A percentile compares a stretch with the other conserved stretches of the same genome.
Evolutionary conservation across 2,797 vertebrate genomes (phyloP).

Genomic region (Leucoraja ocellata): DNA sequence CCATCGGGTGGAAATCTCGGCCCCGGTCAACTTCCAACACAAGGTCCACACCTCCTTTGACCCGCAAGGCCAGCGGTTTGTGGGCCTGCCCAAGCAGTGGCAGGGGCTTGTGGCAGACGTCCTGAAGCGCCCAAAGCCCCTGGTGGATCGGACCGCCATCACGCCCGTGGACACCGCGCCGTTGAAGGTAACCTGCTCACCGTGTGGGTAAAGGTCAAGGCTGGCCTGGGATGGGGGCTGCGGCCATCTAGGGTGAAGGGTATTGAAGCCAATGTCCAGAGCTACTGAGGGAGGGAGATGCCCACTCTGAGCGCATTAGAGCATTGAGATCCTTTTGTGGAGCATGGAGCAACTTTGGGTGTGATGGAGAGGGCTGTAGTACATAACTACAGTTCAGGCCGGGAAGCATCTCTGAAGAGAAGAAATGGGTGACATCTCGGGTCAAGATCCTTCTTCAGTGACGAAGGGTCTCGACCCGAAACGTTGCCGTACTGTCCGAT

Average conservation of each 20-base stretch:
- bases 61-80: constrained; percentile 81
- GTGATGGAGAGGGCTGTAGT: too few relatives aligned
- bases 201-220: not conserved
- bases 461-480: too few relatives aligned
- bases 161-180: constrained; percentile 89
- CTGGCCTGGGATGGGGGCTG: too few relatives aligned
- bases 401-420: too few relatives aligned
- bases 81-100: constrained; percentile 93
- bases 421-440: too few relatives aligned
- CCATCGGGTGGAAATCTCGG: constrained; percentile 96
- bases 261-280: not conserved
- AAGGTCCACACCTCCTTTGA: constrained; percentile 95
- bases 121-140: constrained; percentile 81
- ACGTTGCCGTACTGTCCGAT: too few relatives aligned
- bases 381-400: too few relatives aligned
- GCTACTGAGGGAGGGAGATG: not conserved
- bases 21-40: constrained; percentile 93
- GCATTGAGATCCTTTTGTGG: not conserved
- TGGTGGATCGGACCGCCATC: constrained; percentile 93
- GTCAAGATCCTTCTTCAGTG: too few relatives aligned
- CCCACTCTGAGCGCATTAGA: not conserved
- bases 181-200: constrained; percentile 73
- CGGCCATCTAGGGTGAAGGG: not conserved
- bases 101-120: constrained; percentile 87
- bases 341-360: not conserved